Percentiles rank a stretch among this genome's conserved stretches.
Evolutionary conservation across 2,797 vertebrate species (phyloP).

Genomic region (Notamacropus eugenii): DNA sequence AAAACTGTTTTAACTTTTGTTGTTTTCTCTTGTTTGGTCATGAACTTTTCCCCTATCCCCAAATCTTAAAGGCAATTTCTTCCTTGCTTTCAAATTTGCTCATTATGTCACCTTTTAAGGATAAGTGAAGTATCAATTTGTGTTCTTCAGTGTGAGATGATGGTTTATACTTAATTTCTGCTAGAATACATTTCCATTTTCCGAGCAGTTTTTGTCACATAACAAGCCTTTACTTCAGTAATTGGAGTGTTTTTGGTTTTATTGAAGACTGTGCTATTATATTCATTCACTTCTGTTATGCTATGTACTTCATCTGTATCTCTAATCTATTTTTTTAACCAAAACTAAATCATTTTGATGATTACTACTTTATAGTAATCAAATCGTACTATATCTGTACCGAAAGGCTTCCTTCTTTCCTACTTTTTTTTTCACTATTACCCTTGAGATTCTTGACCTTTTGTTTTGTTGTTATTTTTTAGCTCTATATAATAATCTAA

Average conservation of each 20-base stretch:
- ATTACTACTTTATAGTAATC: too few species aligned
- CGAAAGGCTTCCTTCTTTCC: too few species aligned
- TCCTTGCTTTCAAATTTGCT: neutral
- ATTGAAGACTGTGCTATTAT: too few species aligned
- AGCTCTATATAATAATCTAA: neutral
- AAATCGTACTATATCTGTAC: too few species aligned
- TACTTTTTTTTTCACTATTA: neutral
- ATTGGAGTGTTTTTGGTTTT: neutral
- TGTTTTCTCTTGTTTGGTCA: too few species aligned
- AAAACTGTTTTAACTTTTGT: too few species aligned
- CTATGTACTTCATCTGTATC: neutral
- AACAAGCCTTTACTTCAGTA: neutral
- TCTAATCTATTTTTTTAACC: neutral
- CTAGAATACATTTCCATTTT: too few species aligned
- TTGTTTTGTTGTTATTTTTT: neutral
- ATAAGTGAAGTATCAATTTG: neutral
- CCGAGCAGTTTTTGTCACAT: too few species aligned
- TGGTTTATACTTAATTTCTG: neutral
- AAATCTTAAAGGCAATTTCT: too few species aligned
- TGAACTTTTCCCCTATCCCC: too few species aligned
- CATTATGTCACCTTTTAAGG: neutral
- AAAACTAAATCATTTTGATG: neutral
- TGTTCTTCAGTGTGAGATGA: neutral
- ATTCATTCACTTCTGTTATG: too few species aligned
- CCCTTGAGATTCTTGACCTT: neutral